Percentiles rank a stretch among this genome's conserved stretches.
These are phyloP conservation scores for Caenorhabditis sp. DNA, from an alignment of 2,888 invertebrate species.

Conservation along the genomic window DNA sequence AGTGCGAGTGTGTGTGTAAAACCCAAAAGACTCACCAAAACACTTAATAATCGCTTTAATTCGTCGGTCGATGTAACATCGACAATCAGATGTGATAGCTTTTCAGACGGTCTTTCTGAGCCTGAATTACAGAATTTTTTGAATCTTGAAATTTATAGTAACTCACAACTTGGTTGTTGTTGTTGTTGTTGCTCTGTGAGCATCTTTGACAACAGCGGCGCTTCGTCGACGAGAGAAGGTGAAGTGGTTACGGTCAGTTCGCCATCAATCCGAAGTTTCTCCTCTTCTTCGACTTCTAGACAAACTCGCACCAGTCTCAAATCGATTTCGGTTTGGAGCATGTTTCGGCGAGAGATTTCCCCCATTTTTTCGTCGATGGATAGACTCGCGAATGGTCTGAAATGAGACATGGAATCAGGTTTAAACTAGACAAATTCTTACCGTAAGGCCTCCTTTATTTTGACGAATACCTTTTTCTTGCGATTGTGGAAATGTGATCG, in stretches of 20 bases:
- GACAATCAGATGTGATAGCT: conserved; percentile 36
- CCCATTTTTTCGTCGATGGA: conserved; percentile 41
- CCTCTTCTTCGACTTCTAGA: conserved; percentile 42
- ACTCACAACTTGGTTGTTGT: not conserved
- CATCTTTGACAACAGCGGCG: not conserved
- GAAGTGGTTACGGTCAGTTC: conserved; percentile 9
- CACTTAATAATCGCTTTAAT: conserved; percentile 33
- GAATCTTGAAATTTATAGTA: conserved; percentile 1
- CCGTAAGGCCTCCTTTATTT: conserved; percentile 72
- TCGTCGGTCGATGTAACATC: conserved; percentile 31
- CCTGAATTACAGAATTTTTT: conserved; percentile 14
- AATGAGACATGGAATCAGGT: conserved; percentile 8
- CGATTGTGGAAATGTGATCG: conserved; percentile 48
- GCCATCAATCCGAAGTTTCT: conserved; percentile 17
- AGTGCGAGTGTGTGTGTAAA: not conserved
- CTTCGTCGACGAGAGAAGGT: not conserved
- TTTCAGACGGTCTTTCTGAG: conserved; percentile 7
- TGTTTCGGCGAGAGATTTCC: conserved; percentile 18
- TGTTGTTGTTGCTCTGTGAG: not conserved
- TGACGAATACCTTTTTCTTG: conserved; percentile 32
- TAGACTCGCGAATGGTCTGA: conserved; percentile 3
- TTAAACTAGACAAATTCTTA: conserved; percentile 7
- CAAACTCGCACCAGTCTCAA: conserved; percentile 38
- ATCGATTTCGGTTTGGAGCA: conserved; percentile 32
- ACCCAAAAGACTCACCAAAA: conserved; percentile 28